These are phyloP conservation scores for Xiphorhynchus erythropygius DNA, from an alignment of 2,797 vertebrate species.

Conservation along the genomic window DNA sequence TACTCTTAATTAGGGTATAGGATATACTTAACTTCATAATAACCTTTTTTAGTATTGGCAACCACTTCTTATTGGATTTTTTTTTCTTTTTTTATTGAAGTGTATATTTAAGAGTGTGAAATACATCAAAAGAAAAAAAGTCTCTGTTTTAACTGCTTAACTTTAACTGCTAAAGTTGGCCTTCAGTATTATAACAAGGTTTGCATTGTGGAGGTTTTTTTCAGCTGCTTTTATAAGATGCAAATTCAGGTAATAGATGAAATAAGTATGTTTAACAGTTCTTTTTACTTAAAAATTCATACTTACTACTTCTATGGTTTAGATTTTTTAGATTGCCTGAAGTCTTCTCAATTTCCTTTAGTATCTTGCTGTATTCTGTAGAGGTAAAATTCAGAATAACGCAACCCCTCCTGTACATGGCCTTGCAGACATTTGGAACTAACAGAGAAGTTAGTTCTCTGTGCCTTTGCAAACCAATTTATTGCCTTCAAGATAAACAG, in stretches of 20 bases:
- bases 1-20: fast-evolving
- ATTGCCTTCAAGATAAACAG: background rate
- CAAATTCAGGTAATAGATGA: background rate
- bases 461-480: background rate
- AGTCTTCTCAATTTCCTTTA: background rate
- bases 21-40: background rate
- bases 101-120: background rate
- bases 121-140: background rate
- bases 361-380: background rate
- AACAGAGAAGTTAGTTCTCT: background rate
- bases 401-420: background rate
- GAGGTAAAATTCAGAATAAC: background rate
- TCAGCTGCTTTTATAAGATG: background rate
- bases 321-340: background rate
- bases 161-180: background rate
- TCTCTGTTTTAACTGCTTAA: background rate
- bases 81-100: background rate
- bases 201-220: background rate
- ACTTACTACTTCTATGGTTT: fast-evolving
- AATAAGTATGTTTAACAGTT: background rate
- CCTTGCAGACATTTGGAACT: background rate
- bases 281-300: background rate
- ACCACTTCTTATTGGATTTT: background rate
- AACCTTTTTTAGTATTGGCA: fast-evolving
- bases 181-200: background rate